Conservation (phyloP, 2,113 vertebrate species). For the Sakesphorus luctuosus region DNA sequence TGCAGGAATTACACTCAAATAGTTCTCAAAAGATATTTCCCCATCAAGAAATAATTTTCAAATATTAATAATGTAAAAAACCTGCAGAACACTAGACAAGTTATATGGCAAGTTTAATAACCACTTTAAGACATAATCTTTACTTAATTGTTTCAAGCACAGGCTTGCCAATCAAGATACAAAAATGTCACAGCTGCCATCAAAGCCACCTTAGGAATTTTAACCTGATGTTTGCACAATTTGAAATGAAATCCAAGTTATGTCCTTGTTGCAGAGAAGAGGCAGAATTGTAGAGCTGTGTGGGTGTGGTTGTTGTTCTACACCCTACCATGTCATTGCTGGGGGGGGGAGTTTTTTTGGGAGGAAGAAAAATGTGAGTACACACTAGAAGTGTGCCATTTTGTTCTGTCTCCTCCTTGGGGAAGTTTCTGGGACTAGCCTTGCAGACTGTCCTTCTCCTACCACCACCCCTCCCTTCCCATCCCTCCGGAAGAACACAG, state of each 20-base stretch:
- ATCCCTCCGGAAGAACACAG: neutral
- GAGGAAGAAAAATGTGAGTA: neutral
- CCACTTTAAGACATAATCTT: neutral
- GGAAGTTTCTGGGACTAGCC: neutral
- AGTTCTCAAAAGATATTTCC: neutral
- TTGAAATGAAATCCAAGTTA: neutral
- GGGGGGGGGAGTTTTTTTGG: neutral
- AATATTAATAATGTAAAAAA: neutral
- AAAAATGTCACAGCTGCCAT: neutral
- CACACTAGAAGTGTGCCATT: neutral
- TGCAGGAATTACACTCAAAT: neutral
- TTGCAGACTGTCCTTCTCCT: neutral
- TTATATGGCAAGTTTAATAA: constrained; percentile 8
- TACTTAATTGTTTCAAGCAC: neutral
- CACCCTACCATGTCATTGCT: neutral
- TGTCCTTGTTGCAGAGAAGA: neutral
- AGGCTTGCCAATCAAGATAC: neutral
- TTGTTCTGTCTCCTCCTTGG: neutral
- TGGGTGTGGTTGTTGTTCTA: neutral
- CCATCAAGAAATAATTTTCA: neutral
- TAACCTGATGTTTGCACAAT: neutral
- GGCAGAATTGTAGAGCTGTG: neutral
- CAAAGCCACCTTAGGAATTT: neutral
- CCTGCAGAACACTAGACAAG: neutral
- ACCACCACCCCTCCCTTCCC: neutral